These are phyloP conservation scores for Geotria australis DNA, from an alignment of 2,797 vertebrate genomes.

Conservation along the genomic window DNA sequence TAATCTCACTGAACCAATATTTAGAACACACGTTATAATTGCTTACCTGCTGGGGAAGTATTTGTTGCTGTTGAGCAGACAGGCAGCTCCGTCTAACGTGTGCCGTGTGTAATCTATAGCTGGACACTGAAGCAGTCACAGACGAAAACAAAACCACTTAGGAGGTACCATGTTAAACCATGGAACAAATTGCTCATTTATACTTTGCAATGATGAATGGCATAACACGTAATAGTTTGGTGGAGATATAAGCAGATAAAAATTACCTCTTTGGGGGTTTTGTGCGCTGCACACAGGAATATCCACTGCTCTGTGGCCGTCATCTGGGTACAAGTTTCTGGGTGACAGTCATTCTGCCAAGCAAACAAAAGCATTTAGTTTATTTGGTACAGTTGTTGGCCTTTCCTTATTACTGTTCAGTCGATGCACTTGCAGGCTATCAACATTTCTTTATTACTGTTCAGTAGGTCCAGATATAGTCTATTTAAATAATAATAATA, in stretches of 20 bases:
- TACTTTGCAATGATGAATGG: neutral
- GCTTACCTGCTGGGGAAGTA: slow-evolving; percentile 95
- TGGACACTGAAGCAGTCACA: slow-evolving; percentile 32
- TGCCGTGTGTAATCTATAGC: slow-evolving; percentile 97
- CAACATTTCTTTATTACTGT: no score
- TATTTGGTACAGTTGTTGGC: neutral
- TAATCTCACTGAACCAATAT: no score
- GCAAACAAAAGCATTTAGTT: neutral
- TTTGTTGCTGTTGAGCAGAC: slow-evolving; percentile 99
- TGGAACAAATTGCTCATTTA: neutral
- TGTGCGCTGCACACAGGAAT: slow-evolving; percentile 94
- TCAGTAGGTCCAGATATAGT: no score
- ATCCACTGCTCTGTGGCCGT: slow-evolving; percentile 98
- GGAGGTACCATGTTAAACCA: neutral
- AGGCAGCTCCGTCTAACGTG: slow-evolving; percentile 92
- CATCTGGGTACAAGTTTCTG: slow-evolving; percentile 96
- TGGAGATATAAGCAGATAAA: neutral
- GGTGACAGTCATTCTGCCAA: slow-evolving; percentile 70
- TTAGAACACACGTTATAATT: no score
- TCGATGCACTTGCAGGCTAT: no score
- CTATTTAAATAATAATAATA: no score
- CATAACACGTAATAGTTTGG: neutral
- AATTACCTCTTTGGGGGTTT: slow-evolving; percentile 83
- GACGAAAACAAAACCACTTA: neutral
- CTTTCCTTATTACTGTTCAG: neutral